phyloP scores from a whole-genome alignment of 2,113 vertebrate genomes.

The Brienomyrus brachyistius region DNA sequence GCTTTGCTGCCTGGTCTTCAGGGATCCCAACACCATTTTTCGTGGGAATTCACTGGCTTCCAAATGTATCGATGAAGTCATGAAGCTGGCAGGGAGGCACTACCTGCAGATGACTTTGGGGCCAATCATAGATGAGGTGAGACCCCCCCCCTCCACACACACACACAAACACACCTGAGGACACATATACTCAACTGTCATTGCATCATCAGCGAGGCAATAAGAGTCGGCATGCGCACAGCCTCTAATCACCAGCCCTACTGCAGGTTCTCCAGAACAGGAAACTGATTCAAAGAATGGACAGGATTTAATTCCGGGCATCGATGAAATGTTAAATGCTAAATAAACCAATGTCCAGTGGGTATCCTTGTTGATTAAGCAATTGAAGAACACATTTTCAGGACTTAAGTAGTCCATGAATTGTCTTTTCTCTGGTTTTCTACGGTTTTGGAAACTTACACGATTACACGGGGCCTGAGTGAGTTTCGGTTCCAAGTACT shows the following conservation, averaged over 20 bases:
- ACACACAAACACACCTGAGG: background rate
- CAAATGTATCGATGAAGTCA: slow-evolving; percentile 97
- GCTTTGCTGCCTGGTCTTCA: slow-evolving; percentile 34
- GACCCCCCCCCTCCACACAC: background rate
- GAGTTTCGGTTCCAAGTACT: background rate
- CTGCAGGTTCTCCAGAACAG: background rate
- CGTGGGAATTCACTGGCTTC: slow-evolving; percentile 93
- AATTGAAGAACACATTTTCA: background rate
- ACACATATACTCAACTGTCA: background rate
- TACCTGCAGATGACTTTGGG: slow-evolving; percentile 94
- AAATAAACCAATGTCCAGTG: background rate
- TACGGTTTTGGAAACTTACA: background rate
- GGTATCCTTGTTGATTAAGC: background rate
- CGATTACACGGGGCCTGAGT: background rate
- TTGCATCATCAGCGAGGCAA: too few relatives aligned
- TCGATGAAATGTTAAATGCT: background rate
- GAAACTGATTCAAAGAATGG: background rate
- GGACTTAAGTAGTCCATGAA: background rate
- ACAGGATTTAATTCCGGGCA: background rate
- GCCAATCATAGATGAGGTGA: slow-evolving; percentile 89
- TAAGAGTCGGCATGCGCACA: background rate
- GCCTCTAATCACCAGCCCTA: background rate
- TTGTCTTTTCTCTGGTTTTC: background rate
- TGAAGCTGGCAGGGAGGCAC: slow-evolving; percentile 97
- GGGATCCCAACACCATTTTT: slow-evolving; percentile 98